Evolutionary conservation across 92 coral and sea anemone species (phyloP).

Genomic region (Ricordea florida): DNA sequence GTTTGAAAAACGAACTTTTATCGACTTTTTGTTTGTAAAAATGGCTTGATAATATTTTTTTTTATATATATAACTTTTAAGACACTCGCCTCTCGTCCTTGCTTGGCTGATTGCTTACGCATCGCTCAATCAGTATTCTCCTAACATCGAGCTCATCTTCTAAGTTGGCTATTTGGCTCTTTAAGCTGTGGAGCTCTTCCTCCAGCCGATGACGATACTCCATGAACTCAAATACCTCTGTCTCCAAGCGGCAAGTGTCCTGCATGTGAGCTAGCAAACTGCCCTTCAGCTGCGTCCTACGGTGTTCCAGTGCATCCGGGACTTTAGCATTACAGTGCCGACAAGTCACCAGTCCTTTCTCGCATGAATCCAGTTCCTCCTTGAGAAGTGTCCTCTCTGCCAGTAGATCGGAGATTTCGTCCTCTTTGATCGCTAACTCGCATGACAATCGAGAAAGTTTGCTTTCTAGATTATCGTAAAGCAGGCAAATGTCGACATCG

Average conservation of each 20-base stretch:
- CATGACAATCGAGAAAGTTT: slow-evolving; percentile 74
- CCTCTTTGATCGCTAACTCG: slow-evolving; percentile 75
- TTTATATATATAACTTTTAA: background rate
- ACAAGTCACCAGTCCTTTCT: slow-evolving; percentile 60
- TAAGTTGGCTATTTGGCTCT: slow-evolving; percentile 70
- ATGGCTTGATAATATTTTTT: too few species aligned
- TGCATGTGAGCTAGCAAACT: slow-evolving; percentile 77
- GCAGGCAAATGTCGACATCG: slow-evolving; percentile 42
- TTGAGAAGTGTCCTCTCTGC: slow-evolving; percentile 70
- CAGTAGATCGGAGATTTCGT: slow-evolving; percentile 58
- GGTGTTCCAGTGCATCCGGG: slow-evolving; percentile 68
- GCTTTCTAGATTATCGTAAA: slow-evolving; percentile 68
- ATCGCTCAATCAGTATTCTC: slow-evolving; percentile 34
- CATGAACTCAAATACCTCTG: slow-evolving; percentile 80
- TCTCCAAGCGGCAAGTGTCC: slow-evolving; percentile 82
- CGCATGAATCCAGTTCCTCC: slow-evolving; percentile 64
- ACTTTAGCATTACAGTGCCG: slow-evolving; percentile 62
- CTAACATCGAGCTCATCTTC: slow-evolving; percentile 70
- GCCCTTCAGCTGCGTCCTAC: slow-evolving; percentile 61
- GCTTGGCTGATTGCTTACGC: background rate
- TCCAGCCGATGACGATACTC: slow-evolving; percentile 83
- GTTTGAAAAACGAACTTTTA: too few species aligned
- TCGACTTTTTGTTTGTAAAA: too few species aligned
- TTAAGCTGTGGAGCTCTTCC: slow-evolving; percentile 71
- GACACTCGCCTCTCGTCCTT: background rate